Conservation (phyloP, 2,888 invertebrate genomes). For the Nomada goodeniana region DNA sequence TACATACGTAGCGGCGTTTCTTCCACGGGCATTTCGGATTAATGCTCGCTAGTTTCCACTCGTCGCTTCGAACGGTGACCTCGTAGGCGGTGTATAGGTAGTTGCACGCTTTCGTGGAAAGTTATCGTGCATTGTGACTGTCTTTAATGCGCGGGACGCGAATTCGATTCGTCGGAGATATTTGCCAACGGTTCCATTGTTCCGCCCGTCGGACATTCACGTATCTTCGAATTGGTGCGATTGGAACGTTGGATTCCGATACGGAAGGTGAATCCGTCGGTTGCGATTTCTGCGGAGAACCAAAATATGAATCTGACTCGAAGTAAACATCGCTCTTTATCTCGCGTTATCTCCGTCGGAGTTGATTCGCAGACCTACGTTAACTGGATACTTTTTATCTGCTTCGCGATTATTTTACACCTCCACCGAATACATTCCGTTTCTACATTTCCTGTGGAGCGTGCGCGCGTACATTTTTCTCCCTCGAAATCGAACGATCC, state of each 20-base stretch:
- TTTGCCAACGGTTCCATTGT: not conserved
- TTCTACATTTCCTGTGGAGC: too few relatives aligned
- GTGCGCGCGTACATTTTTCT: not conserved
- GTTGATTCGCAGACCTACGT: constrained; percentile 26
- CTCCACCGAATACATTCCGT: not conserved
- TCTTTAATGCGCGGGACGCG: constrained; percentile 25
- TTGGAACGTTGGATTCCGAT: not conserved
- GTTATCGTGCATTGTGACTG: constrained; percentile 25
- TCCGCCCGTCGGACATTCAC: not conserved
- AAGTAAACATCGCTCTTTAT: constrained; percentile 26
- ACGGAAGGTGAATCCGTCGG: not conserved
- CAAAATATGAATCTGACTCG: constrained; percentile 4
- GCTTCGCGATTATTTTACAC: not conserved
- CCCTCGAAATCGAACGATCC: not conserved
- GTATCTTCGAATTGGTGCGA: not conserved
- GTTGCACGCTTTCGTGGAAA: constrained; percentile 35
- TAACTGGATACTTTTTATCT: constrained; percentile 25
- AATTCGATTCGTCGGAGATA: constrained; percentile 32
- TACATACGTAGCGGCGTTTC: constrained; percentile 10
- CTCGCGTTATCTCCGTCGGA: constrained; percentile 11
- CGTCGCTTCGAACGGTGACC: constrained; percentile 39
- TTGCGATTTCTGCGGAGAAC: not conserved
- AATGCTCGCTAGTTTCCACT: constrained; percentile 5
- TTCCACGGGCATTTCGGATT: constrained; percentile 9
- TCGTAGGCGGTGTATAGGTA: constrained; percentile 36